Base-by-base conservation (phyloP, 2,113 vertebrate species). In the Lophotis ruficrista region DNA sequence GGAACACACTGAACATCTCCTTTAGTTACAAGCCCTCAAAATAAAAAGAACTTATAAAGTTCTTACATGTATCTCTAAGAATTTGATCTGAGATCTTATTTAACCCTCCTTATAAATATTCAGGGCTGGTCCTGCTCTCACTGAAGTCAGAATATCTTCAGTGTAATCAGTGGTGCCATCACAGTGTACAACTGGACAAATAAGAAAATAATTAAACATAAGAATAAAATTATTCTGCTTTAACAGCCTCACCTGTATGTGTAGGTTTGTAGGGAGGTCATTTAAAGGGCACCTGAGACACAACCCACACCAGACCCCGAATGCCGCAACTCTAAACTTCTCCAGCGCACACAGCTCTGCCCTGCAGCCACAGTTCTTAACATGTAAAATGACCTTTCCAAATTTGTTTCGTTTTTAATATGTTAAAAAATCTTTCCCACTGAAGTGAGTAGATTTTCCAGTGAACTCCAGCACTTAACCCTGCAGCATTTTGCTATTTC, bases 401-500 rank as follows among this genome's bases (percentile, higher is more conserved):
- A 81, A 57, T 95, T n/a, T n/a, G 53, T 91, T 96, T 76, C 91
- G 87, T 1, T 93, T 97, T 89, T 37, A 87, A 82, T 83, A 68
- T 2, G 23, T 84, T 80, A 51, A 89, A 93, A 86, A 89, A 48
- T 56, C 65, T 94, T 95, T 95, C 91, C 93, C 94, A 96, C 87
- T 87, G 78, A 87, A 94, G 72, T 12, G 57, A 82, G 73, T 5
- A 51, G 93, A 94, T 96, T 95, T 96, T 95, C 91, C 95, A 94
- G 84, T 84, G 87, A 93, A 78, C 77, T 92, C 93, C 73, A 93
- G 77, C 81, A 82, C 56, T 95, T 85, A 96, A 96, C 95, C 91
- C 83, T 93, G 93, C 77, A 89, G 84, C 89, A 10, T 84, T 96
- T 94, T 94, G 64, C 94, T 97, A 96, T 97, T 97, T 96, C 65